A percentile compares a stretch with the other conserved stretches of the same genome.
phyloP scores from a whole-genome alignment of 2,888 invertebrate species.

The Spodoptera exigua region DNA sequence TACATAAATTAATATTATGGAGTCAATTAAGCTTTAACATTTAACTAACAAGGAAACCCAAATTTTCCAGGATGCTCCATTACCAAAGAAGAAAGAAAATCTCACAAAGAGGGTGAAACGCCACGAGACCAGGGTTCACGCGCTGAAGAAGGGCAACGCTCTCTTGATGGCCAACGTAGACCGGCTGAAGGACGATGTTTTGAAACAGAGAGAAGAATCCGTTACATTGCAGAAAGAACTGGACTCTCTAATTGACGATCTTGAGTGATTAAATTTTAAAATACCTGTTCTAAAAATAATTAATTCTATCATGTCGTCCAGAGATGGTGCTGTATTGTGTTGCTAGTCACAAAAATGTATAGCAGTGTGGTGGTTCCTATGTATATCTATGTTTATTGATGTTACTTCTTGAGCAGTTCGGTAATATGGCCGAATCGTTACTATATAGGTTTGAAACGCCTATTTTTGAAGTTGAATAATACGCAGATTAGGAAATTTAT shows the following conservation, averaged over 20 bases:
- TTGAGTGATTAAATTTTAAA: conserved; percentile 89
- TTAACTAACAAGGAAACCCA: too few relatives aligned
- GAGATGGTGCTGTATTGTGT: too few relatives aligned
- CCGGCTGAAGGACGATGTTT: conserved; percentile 95
- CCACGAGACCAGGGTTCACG: conserved; percentile 94
- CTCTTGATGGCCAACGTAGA: conserved; percentile 96
- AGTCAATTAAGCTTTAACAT: too few relatives aligned
- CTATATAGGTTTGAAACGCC: too few relatives aligned
- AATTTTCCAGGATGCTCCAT: conserved; percentile 90
- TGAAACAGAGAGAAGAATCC: conserved; percentile 95
- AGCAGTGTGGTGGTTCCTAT: too few relatives aligned
- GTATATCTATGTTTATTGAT: too few relatives aligned
- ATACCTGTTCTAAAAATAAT: background rate
- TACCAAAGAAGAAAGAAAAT: conserved; percentile 91
- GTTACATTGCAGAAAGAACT: conserved; percentile 94
- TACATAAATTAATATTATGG: background rate
- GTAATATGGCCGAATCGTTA: too few relatives aligned
- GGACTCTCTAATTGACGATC: conserved; percentile 95
- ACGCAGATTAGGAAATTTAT: too few relatives aligned
- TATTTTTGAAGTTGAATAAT: too few relatives aligned
- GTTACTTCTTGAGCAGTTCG: too few relatives aligned
- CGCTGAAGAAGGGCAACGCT: conserved; percentile 96
- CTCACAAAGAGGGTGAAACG: conserved; percentile 91
- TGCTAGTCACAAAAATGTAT: too few relatives aligned
- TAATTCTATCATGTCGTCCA: too few relatives aligned